Percentiles rank a stretch among this genome's conserved stretches.
These are phyloP conservation scores for Ostrea denselamellosa DNA, from an alignment of 1,140 invertebrate species.

Conservation along the genomic window DNA sequence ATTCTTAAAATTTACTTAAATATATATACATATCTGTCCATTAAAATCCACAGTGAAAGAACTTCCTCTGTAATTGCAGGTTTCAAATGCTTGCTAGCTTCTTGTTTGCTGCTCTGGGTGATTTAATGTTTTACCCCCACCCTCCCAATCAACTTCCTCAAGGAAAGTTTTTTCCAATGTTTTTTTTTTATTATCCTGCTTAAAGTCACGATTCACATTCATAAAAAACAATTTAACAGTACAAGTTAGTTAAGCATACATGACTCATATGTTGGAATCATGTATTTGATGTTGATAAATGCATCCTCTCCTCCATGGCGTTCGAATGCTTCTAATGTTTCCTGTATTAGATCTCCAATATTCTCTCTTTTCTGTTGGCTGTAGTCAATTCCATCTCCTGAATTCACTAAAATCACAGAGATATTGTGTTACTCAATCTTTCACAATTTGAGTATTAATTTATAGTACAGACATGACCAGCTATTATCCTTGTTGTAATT, in stretches of 20 bases:
- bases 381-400: conserved; percentile 89
- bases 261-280: conserved; percentile 98
- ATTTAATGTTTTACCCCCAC: not conserved
- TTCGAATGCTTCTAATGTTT: conserved; percentile 94
- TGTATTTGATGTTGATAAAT: conserved; percentile 98
- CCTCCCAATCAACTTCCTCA: not conserved
- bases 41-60: not conserved
- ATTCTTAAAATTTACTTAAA: no score
- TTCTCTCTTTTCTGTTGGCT: conserved; percentile 87
- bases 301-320: conserved; percentile 93
- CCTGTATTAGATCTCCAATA: conserved; percentile 92
- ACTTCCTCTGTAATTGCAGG: not conserved
- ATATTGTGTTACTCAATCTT: not conserved
- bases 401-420: conserved; percentile 80
- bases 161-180: conserved; percentile 7
- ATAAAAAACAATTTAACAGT: conserved; percentile 13
- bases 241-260: conserved; percentile 86
- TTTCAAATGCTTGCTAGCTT: not conserved
- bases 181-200: not conserved
- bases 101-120: not conserved
- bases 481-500: not conserved
- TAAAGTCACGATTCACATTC: not conserved
- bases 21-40: not conserved
- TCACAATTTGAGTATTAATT: no score
- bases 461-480: no score